Evolutionary conservation across 2,113 vertebrate genomes (phyloP), one percentile per base, ranked within the genome.

Genomic region (Caloenas nicobarica): DNA sequence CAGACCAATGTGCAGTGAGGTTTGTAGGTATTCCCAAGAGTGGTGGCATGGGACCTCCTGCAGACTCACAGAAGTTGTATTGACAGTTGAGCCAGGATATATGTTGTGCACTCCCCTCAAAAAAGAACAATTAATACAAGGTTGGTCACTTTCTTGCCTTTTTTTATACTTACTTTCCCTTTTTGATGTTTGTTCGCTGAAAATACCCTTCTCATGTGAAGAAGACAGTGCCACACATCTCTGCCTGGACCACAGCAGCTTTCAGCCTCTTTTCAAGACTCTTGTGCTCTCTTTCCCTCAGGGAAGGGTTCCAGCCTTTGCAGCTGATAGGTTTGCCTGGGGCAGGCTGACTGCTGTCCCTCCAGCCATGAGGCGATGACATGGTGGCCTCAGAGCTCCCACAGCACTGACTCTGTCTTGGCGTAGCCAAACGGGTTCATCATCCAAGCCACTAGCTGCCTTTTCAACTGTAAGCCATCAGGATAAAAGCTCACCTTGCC

Each of bases 171-270:
- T 62, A 26, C 17, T 78, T 62, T 29, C 56, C 23, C 38, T 83
- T 81, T 89, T 65, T 71, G 0, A 22, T 70, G 17, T 51, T 68
- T 51, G 8, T 81, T 94, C 19, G 51, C 33, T 68, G 21, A 26
- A 91, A 74, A 76, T n/a, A 36, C 5, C 42, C 14, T 70, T 68
- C 14, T 50, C 1, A 0, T 36, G 33, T 74, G 61, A 77, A 60
- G 34, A 34, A 38, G 26, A 34, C 15, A 7, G 16, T n/a, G 51
- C n/a, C 11, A 57, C 0, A 0, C 34, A 31, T 53, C 51, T 84
- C 33, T 74, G 31, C 2, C 0, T 26, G 33, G 26, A 15, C 13
- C 4, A 48, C 50, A 78, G 54, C 48, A 88, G 21, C 56, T 48
- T 85, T 65, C 0, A 1, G 54, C n/a, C 26, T 66, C 44, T 89